These are phyloP conservation scores for Fregetta grallaria DNA, from an alignment of 2,113 vertebrate species.

Conservation along the genomic window DNA sequence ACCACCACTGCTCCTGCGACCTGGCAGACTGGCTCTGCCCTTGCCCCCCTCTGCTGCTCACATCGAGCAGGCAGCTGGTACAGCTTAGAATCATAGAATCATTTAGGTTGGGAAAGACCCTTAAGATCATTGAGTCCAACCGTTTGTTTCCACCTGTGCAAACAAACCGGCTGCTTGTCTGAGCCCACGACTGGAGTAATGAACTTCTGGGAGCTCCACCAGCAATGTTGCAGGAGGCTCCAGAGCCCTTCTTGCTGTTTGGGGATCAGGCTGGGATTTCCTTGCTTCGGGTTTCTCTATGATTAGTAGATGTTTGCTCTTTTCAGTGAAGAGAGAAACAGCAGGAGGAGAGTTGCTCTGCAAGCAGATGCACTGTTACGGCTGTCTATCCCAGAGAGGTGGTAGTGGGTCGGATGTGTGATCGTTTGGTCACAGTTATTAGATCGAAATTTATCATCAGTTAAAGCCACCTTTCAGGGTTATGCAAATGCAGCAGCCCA, in stretches of 20 bases:
- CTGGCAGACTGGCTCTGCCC: neutral
- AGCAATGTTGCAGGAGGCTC: neutral
- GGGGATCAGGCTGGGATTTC: neutral
- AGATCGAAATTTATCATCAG: slow-evolving; percentile 44
- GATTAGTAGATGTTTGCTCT: neutral
- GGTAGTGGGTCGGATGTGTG: neutral
- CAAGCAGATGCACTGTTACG: neutral
- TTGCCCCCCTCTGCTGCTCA: fast-evolving
- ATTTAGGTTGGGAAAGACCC: neutral
- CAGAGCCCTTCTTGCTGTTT: neutral
- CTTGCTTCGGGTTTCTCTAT: neutral
- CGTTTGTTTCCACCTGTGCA: neutral
- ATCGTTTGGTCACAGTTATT: slow-evolving; percentile 22
- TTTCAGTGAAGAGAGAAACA: neutral
- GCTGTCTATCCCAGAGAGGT: neutral
- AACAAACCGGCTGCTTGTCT: neutral
- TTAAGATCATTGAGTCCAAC: neutral
- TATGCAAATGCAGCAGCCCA: slow-evolving; percentile 34
- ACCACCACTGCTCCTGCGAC: neutral
- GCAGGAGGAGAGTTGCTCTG: neutral
- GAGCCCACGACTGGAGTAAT: neutral
- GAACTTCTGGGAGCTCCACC: neutral
- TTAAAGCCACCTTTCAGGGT: slow-evolving; percentile 13
- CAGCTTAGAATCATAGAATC: neutral
- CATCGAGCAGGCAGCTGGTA: neutral